A percentile compares a stretch with the other conserved stretches of the same genome.
These are phyloP conservation scores for Trachops cirrhosus DNA, from an alignment of 2,797 vertebrate species.

Conservation along the genomic window DNA sequence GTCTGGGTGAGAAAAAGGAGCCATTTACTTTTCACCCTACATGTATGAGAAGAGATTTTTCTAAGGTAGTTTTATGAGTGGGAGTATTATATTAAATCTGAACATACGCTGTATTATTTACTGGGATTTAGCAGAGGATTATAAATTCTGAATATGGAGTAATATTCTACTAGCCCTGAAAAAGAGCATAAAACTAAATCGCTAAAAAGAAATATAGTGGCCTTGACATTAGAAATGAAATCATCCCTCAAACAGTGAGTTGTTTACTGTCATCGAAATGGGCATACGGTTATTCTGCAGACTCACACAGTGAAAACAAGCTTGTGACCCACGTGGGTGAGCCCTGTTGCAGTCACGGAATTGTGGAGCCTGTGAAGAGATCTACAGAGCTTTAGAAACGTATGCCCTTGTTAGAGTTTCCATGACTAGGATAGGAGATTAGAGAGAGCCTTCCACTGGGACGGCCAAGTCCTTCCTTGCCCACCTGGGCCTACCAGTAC, in stretches of 20 bases:
- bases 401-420: background rate
- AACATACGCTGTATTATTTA: background rate
- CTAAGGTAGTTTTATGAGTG: background rate
- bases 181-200: background rate
- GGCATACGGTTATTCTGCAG: background rate
- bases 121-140: background rate
- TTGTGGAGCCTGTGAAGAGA: background rate
- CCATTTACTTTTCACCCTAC: background rate
- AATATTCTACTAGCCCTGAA: background rate
- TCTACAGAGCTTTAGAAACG: background rate
- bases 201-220: background rate
- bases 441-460: background rate
- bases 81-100: background rate
- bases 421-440: background rate
- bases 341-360: background rate
- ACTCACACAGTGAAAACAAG: background rate
- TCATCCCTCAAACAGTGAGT: background rate
- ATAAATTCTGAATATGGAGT: background rate
- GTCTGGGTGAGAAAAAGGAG: background rate
- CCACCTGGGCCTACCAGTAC: background rate
- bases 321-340: too few species aligned
- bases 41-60: background rate
- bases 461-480: background rate
- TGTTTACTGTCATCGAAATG: background rate
- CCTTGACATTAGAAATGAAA: background rate